Base-by-base conservation (phyloP, 2,888 invertebrate species). In the Eugnorisma glareosa region DNA sequence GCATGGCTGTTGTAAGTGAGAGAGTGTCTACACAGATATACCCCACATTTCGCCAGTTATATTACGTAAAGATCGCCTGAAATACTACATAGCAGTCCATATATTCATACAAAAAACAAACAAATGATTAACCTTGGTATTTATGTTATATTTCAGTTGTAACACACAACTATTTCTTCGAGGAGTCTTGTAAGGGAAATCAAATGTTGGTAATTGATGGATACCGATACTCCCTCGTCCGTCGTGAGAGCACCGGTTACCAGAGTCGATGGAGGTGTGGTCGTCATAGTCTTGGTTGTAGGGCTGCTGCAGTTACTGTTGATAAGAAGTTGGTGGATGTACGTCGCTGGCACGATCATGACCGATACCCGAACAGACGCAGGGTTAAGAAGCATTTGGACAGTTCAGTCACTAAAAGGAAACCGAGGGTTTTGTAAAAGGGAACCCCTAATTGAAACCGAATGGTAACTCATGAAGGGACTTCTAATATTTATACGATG, bases 271-370 rank as follows among this genome's bases (percentile, higher is more conserved):
- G 48, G 82, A 48, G 82, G 4, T 82, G 82, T 31, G 43, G 84
- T 1, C 71, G 71, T 1, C 82, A 82, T 8, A 84, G 84, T n/a
- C 48, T 72, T 13, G 84, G 82, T 1, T 83, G 85, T 31, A 84
- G 51, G 28, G 83, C 83, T 1, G 73, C 73, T 28, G 85, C 85
- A 35, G 35, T 71, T 0, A 83, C 83, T 6, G 1, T 83, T 21
- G 28, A 45, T 1, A 11, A 35, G 1, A 37, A 40, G 0, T 35
- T 83, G 28, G 79, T 54, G 24, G 40, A 57, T 13, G 6, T 71
- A 0, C 15, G 67, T 15, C 67, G 54, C 1, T 83, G 78, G 70
- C 80, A 81, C 15, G 64, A 81, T 10, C 80, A 81, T 48, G 18
- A 35, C 1, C 21, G 11, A 21, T 59, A 45, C 11, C 24, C 24